phyloP scores from a whole-genome alignment of 2,797 vertebrate species.

The Eulemur mongoz region DNA sequence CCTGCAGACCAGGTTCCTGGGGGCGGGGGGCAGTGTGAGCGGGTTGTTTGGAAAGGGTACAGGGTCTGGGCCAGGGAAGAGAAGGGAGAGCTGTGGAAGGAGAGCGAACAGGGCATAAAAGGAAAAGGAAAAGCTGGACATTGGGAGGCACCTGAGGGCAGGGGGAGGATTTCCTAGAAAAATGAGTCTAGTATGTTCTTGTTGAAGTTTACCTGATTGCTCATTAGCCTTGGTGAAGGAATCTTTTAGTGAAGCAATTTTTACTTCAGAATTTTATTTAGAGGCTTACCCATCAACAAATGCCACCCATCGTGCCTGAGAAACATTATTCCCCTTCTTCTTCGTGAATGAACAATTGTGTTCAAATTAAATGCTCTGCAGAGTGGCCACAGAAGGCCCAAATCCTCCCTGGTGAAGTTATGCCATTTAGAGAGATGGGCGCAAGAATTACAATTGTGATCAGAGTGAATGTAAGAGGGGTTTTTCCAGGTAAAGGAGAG shows the following conservation, averaged over 20 bases:
- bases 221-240: background rate
- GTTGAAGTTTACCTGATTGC: background rate
- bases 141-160: background rate
- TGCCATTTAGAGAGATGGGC: background rate
- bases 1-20: background rate
- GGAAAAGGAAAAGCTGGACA: background rate
- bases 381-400: background rate
- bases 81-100: background rate
- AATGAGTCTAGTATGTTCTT: background rate
- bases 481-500: background rate
- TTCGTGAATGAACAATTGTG: background rate
- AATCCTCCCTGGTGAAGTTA: background rate
- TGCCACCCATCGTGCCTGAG: background rate
- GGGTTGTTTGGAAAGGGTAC: background rate
- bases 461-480: background rate
- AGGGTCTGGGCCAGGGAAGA: background rate
- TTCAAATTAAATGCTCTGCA: background rate
- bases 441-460: background rate
- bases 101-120: background rate
- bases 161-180: background rate
- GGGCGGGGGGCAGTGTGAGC: too few relatives aligned
- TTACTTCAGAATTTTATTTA: background rate
- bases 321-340: background rate
- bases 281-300: background rate
- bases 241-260: background rate